Evolutionary conservation across 2,888 invertebrate species (phyloP).

Genomic region (Rhodophaea formosa): DNA sequence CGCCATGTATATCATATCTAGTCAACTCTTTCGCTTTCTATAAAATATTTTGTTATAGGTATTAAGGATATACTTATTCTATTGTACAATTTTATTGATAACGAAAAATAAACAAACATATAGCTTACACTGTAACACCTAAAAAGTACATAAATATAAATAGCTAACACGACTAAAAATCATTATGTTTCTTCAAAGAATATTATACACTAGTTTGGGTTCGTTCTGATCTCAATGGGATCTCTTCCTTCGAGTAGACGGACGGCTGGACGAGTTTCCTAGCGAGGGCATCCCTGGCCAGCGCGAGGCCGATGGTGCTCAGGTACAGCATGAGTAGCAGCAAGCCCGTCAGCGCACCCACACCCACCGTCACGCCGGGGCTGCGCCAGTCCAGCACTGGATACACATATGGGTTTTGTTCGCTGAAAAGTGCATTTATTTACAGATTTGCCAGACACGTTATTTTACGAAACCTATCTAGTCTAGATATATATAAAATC

Average conservation of each 20-base stretch:
- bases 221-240: constrained; percentile 44
- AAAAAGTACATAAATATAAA: too few species aligned
- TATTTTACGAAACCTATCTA: too few species aligned
- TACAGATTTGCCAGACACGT: too few species aligned
- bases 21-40: too few species aligned
- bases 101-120: too few species aligned
- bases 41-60: too few species aligned
- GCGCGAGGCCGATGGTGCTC: constrained; percentile 78
- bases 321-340: constrained; percentile 83
- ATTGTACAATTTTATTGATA: too few species aligned
- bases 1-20: too few species aligned
- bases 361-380: constrained; percentile 81
- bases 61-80: too few species aligned
- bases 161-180: too few species aligned
- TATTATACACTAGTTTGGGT: background rate
- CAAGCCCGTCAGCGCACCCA: constrained; percentile 83
- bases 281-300: constrained; percentile 61
- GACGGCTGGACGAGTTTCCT: constrained; percentile 40
- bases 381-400: constrained; percentile 88
- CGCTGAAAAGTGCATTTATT: constrained; percentile 58
- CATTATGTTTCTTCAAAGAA: background rate
- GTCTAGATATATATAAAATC: too few species aligned
- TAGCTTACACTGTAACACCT: too few species aligned
- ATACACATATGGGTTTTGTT: constrained; percentile 86
- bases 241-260: constrained; percentile 42